phyloP scores from a whole-genome alignment of 2,113 vertebrate genomes.

The Sylvia atricapilla region DNA sequence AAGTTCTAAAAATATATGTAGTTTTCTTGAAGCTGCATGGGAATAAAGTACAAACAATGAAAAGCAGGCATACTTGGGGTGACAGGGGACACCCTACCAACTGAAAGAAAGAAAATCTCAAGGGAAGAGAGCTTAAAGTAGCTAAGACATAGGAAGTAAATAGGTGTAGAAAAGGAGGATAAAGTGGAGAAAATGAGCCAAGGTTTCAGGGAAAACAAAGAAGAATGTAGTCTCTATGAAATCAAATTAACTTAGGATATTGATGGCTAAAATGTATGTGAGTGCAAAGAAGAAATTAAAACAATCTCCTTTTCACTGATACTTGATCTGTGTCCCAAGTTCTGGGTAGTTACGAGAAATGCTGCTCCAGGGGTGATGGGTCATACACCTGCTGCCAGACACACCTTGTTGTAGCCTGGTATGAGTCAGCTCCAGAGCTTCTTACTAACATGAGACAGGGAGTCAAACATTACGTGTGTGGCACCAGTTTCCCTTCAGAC shows the following conservation, averaged over 20 bases:
- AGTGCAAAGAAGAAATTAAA: not conserved
- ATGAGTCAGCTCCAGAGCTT: not conserved
- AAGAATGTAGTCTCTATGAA: not conserved
- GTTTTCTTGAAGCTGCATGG: too few relatives aligned
- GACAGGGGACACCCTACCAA: not conserved
- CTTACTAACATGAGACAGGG: accelerated
- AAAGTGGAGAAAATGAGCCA: not conserved
- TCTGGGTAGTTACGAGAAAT: not conserved
- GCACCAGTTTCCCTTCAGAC: not conserved
- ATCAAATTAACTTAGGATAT: not conserved
- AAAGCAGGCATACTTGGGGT: too few relatives aligned
- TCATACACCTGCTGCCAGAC: not conserved
- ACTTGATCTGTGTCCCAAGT: not conserved
- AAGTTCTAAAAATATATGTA: too few relatives aligned
- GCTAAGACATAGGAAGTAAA: not conserved
- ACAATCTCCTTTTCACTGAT: not conserved
- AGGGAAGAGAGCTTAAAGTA: not conserved
- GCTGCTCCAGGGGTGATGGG: not conserved
- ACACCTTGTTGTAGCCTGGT: not conserved
- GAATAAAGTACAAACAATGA: too few relatives aligned
- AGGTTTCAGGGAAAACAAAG: not conserved
- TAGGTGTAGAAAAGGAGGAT: not conserved
- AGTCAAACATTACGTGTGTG: accelerated
- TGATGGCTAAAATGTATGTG: not conserved
- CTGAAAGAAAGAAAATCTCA: not conserved